These are phyloP conservation scores for Orthosia gracilis DNA, from an alignment of 2,888 invertebrate genomes.

Conservation along the genomic window DNA sequence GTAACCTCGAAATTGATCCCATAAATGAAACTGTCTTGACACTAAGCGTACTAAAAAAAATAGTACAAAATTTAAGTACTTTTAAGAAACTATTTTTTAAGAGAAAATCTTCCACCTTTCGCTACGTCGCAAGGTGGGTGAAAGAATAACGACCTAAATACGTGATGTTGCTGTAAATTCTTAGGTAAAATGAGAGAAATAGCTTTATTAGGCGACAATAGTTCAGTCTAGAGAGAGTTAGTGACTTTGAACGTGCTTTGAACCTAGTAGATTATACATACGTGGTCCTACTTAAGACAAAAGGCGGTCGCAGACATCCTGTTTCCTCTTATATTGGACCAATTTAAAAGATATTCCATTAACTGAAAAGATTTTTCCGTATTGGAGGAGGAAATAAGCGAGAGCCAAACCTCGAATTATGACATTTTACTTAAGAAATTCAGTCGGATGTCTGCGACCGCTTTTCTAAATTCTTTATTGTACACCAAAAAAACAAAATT, in stretches of 20 bases:
- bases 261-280: background rate
- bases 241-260: background rate
- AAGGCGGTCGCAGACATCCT: too few relatives aligned
- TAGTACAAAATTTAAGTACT: too few relatives aligned
- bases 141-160: slow-evolving; percentile 57
- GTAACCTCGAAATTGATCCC: background rate
- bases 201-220: slow-evolving; percentile 6
- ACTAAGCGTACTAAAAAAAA: background rate
- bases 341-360: too few relatives aligned
- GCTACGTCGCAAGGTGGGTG: slow-evolving; percentile 20
- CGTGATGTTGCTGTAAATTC: slow-evolving; percentile 57
- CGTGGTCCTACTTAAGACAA: too few relatives aligned
- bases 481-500: too few relatives aligned
- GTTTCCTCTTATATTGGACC: too few relatives aligned
- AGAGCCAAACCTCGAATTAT: too few relatives aligned
- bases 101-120: slow-evolving; percentile 15
- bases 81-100: background rate
- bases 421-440: too few relatives aligned
- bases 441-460: too few relatives aligned
- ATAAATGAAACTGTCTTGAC: background rate
- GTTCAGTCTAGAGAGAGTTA: background rate
- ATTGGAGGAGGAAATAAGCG: too few relatives aligned
- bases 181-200: slow-evolving; percentile 27
- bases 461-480: too few relatives aligned
- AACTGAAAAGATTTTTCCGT: too few relatives aligned